Evolutionary conservation across 2,888 invertebrate species (phyloP), one percentile per base, ranked within the genome.

Genomic region (Pandemis heparana): DNA sequence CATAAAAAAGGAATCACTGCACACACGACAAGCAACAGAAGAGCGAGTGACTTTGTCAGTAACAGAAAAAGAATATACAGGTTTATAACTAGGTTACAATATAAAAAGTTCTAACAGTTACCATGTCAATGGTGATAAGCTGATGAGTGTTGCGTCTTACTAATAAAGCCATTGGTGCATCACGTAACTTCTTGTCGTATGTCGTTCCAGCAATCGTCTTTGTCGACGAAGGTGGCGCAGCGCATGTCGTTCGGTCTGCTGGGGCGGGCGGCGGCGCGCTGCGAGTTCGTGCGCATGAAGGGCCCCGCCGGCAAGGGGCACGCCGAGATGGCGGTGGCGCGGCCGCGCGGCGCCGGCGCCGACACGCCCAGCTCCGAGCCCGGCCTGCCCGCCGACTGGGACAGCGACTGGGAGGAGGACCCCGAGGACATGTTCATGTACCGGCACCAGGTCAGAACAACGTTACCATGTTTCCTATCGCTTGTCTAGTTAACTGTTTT

Each of bases 211-310:
- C 96, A 99, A 98, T 97, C 98, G 10, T 99, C 98, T 83, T 92
- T 99, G 77, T 98, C 98, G 79, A 97, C 97, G 75, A 98, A 98
- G 95, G 97, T 99, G 95, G 98, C 98, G 53, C 98, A 99, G 94
- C 96, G 98, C 82, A 98, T 99, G 98, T 98, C 98, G 67, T 97
- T 99, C 89, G 99, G 99, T 0, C 95, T 98, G 77, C 97, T 98
- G 86, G 97, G 95, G 64, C 96, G 96, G 72, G 95, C 96, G 69
- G 96, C 96, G 68, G 97, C 98, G 89, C 96, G 99, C 72, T 98
- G 99, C 85, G 99, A 99, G 94, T 99, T 99, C 95, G 99, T 99
- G 65, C 96, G 99, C 75, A 99, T 99, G 99, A 97, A 99, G 91
- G 99, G 99, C 14, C 99, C 99, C 14, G 97, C 97, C 85, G 98